Conservation (phyloP, 2,797 vertebrate genomes). For the Cottoperca gobio region DNA sequence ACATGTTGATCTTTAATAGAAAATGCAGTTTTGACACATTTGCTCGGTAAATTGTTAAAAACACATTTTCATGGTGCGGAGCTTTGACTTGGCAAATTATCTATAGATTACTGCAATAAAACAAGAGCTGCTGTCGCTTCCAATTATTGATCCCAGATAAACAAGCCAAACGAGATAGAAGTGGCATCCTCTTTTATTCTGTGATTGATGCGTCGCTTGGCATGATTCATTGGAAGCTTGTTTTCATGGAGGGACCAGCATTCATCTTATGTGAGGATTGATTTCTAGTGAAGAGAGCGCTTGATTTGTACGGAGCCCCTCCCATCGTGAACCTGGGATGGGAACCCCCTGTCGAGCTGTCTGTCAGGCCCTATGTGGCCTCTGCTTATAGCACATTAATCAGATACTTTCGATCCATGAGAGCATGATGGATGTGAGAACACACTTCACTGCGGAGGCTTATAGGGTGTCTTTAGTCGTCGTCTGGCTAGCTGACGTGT, state of each 20-base stretch:
- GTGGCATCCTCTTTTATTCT: conserved; percentile 15
- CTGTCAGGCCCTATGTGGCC: conserved; percentile 63
- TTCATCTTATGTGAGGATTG: conserved; percentile 60
- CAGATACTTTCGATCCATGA: conserved; percentile 58
- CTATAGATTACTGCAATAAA: conserved; percentile 21
- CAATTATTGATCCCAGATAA: conserved; percentile 59
- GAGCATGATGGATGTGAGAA: conserved; percentile 73
- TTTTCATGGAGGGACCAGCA: conserved; percentile 44
- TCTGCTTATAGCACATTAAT: conserved; percentile 62
- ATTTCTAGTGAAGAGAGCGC: conserved; percentile 53
- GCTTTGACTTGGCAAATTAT: conserved; percentile 9
- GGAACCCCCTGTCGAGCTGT: conserved; percentile 64
- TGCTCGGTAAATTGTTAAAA: conserved; percentile 3
- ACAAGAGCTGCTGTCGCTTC: conserved; percentile 29
- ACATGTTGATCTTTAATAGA: conserved; percentile 7
- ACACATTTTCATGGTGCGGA: neutral
- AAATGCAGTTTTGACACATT: conserved; percentile 29
- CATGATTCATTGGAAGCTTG: conserved; percentile 44
- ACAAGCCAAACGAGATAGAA: conserved; percentile 15
- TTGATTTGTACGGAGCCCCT: conserved; percentile 56
- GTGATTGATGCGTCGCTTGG: conserved; percentile 13
- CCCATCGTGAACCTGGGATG: conserved; percentile 18
- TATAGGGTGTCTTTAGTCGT: conserved; percentile 41
- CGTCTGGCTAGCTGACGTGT: conserved; percentile 45
- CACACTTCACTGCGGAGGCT: conserved; percentile 48